These are phyloP conservation scores for Noctua janthe DNA, from an alignment of 2,888 invertebrate species.

Conservation along the genomic window DNA sequence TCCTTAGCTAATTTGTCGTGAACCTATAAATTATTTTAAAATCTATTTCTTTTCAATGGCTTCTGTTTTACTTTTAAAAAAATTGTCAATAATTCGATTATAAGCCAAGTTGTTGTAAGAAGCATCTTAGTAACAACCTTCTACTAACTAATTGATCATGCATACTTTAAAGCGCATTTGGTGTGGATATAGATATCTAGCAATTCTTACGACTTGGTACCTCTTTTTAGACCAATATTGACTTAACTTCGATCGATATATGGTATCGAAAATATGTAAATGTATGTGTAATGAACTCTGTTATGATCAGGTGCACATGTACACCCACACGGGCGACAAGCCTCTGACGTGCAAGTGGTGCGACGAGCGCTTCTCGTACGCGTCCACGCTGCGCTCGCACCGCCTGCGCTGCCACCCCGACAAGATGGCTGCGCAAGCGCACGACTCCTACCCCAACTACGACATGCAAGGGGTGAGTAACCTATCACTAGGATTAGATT, in stretches of 20 bases:
- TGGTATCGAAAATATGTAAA: not conserved
- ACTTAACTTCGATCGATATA: not conserved
- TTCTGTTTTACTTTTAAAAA: no score
- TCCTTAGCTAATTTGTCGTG: not conserved
- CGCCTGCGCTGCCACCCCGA: conserved; percentile 89
- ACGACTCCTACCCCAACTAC: conserved; percentile 64
- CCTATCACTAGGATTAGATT: not conserved
- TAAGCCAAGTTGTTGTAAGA: no score
- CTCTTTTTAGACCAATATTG: not conserved
- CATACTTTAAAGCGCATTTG: no score
- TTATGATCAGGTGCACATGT: conserved; percentile 86
- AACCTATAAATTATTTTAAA: no score
- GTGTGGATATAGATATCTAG: no score
- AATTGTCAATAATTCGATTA: no score
- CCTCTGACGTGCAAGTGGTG: conserved; percentile 90
- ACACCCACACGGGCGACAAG: conserved; percentile 90
- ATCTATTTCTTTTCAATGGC: no score
- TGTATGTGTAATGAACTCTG: not conserved
- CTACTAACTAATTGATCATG: no score
- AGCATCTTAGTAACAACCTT: no score
- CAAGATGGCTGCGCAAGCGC: conserved; percentile 80
- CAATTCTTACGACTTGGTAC: not conserved
- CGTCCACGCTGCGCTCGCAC: conserved; percentile 90
- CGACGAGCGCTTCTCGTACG: conserved; percentile 89
- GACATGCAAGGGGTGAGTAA: conserved; percentile 69